Base-by-base conservation (phyloP, 2,797 vertebrate species). In the Thripadectes ignobilis region DNA sequence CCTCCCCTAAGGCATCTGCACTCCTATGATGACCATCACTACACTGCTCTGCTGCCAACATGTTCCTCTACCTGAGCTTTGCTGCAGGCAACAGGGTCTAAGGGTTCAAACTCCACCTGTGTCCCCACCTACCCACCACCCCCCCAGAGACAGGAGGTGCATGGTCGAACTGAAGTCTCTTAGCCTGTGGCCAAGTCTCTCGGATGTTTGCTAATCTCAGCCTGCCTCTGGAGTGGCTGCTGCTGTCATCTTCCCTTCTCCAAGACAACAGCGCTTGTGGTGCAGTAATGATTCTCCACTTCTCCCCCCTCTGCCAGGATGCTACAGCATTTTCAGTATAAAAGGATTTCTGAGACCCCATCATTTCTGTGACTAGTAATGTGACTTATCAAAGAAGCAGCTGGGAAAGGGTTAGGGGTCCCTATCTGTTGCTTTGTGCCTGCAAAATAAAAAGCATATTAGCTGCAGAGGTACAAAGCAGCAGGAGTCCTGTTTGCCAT, bases 401-500 rank as follows among this genome's bases (percentile, higher is more conserved):
- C 34, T 4, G 8, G 58, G 32, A 83, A 65, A 85, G 43, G 72
- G 48, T 74, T 7, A 45, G 29, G 13, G 38, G 36, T 74, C 38
- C 75, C 59, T 55, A 2, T 55, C 62, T 73, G 67, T 22, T 58
- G 66, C 54, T 72, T 71, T 1, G 2, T 38, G 62, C 58, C 85
- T 57, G 36, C 48, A 34, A 24, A 86, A 62, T 1, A 8, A 55
- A 57, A 69, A 84, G 39, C 54, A 6, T 45, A 71, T 68, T 5
- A 61, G 67, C 69, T 0, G 5, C 63, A 58, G 89, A 88, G 49
- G 52, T 48, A 89, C 38, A 57, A 46, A 74, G 89, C 34, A 36
- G 43, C 0, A 0, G 14, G 48, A 6, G 0, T 14, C 52, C 41
- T 52, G 84, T 75, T 62, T 63, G 76, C 66, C 52, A 18, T 49